Evolutionary conservation across 1,140 invertebrate genomes (phyloP), one percentile per base, ranked within the genome.

Genomic region (Drosophila ironensis): DNA sequence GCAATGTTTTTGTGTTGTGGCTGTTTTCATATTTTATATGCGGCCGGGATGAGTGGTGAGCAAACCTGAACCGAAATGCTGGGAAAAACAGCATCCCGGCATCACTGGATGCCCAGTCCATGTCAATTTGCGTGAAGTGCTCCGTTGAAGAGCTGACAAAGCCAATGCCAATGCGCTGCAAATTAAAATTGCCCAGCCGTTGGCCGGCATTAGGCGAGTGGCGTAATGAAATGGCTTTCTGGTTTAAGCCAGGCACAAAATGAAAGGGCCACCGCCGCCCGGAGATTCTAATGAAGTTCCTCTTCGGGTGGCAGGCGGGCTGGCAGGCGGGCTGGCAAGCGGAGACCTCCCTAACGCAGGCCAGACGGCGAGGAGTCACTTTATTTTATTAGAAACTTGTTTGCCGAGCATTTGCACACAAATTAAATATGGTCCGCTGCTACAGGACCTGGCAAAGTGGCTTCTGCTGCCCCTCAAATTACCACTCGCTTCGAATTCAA

Each of bases 321-420:
- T 28, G 38, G 5, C 48, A 16, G 47, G 38, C 19, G 38, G 33
- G 40, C 25, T 3, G 7, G 8, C 25, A 9, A 2, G n/a, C 25
- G 25, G 25, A 33, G 30, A 12, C n/a, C n/a, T n/a, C n/a, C n/a
- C n/a, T n/a, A n/a, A n/a, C n/a, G n/a, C n/a, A n/a, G n/a, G n/a
- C n/a, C n/a, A n/a, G n/a, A n/a, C n/a, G n/a, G n/a, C n/a, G 30
- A 33, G 30, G 57, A 84, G 78, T 64, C 59, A 82, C 78, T 82
- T 82, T 78, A 82, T 82, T 82, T 82, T 82, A 82, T 82, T 82
- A 86, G 52, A 53, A 84, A 78, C 78, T 72, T 78, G 78, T 78
- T 77, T 77, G 63, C 51, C 46, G 40, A 47, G 73, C 38, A 72
- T 78, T 76, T 84, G 48, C 56, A 64, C 47, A 66, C 56, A 74